phyloP scores from a whole-genome alignment of 2,113 vertebrate genomes.

The Uropsilus gracilis region DNA sequence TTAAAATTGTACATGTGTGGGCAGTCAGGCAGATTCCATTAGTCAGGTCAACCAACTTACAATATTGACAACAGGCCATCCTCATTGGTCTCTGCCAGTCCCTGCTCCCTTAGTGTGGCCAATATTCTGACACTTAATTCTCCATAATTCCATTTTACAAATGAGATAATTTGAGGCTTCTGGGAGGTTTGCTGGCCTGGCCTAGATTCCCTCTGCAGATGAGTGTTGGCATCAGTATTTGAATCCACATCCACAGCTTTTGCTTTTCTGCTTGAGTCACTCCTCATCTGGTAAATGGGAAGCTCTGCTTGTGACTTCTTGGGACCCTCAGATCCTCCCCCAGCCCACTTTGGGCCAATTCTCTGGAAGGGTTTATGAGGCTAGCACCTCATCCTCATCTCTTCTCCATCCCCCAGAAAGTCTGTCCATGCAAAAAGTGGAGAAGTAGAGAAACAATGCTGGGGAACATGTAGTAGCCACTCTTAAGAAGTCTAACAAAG shows the following conservation, averaged over 20 bases:
- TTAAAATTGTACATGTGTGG: background rate
- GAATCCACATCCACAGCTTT: background rate
- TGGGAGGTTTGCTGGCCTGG: background rate
- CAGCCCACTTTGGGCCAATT: background rate
- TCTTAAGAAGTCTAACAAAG: background rate
- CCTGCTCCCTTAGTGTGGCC: background rate
- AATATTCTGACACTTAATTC: background rate
- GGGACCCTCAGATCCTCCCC: background rate
- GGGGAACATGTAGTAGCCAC: background rate
- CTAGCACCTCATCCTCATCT: background rate
- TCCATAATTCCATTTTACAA: background rate
- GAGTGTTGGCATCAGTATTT: background rate
- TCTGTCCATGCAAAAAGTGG: background rate
- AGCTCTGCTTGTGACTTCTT: background rate
- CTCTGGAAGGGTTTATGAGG: background rate
- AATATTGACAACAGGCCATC: background rate
- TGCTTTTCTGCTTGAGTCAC: background rate
- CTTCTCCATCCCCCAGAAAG: background rate
- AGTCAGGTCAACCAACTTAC: background rate
- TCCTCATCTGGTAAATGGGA: background rate
- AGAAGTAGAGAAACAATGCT: background rate
- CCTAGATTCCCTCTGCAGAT: background rate
- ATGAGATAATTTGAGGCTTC: background rate
- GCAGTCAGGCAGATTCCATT: background rate
- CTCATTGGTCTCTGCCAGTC: background rate